Percentiles rank a stretch among this genome's conserved stretches.
phyloP scores from a whole-genome alignment of 2,797 vertebrate species.

The Xerus rutilus region DNA sequence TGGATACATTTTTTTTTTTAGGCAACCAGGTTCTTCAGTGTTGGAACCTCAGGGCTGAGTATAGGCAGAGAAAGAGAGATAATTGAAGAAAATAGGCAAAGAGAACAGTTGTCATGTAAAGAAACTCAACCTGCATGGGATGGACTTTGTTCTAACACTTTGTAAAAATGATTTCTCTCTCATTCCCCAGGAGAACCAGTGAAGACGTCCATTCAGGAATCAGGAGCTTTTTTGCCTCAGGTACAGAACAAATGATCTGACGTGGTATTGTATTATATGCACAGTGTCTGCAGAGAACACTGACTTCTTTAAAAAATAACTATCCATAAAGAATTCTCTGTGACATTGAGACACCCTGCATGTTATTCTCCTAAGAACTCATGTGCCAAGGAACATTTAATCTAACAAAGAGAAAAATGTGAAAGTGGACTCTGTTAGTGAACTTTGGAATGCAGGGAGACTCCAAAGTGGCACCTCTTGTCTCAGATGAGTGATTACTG shows the following conservation, averaged over 20 bases:
- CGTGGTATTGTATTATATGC: not conserved
- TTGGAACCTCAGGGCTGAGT: constrained; percentile 7
- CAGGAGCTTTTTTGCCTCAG: constrained; percentile 69
- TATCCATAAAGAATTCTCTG: constrained; percentile 17
- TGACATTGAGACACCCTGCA: not conserved
- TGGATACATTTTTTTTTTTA: not conserved
- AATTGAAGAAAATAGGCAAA: not conserved
- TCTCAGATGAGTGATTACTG: not conserved
- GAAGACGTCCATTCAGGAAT: constrained; percentile 87
- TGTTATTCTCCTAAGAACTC: not conserved
- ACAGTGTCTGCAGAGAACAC: not conserved
- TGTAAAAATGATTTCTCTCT: constrained; percentile 45
- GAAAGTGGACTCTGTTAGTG: not conserved
- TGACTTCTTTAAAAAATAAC: not conserved
- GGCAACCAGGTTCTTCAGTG: not conserved
- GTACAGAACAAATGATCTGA: constrained; percentile 74
- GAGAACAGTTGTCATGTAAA: not conserved
- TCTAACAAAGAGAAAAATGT: not conserved
- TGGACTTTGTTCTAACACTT: not conserved
- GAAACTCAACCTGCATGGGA: not conserved
- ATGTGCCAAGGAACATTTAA: not conserved
- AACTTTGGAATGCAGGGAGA: not conserved
- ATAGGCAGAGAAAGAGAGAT: not conserved
- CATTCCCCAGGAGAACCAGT: constrained; percentile 74
- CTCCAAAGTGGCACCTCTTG: not conserved